Evolutionary conservation across 1,140 invertebrate genomes (phyloP), one percentile per base, ranked within the genome.

Genomic region (Micrasema longulum): DNA sequence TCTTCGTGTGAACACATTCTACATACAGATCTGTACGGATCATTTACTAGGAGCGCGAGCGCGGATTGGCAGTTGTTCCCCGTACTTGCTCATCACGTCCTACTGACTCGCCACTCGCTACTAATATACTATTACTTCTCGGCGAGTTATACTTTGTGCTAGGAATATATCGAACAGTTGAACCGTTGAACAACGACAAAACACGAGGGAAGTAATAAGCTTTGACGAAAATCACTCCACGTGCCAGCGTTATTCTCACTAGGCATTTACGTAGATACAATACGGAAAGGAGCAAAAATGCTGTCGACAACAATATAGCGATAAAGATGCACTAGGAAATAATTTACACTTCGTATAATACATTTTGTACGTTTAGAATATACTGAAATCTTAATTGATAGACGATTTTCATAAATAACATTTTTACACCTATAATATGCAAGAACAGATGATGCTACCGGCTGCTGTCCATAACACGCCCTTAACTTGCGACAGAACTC

Each of bases 291-390:
- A 62, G 38, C 38, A 22, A 20, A 43, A 43, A 48, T 23, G 26
- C 14, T 64, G 23, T 64, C 23, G n/a, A 31, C 52, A 55, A 14
- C 23, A 35, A 47, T 41, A 48, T 16, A 64, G 35, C 38, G n/a
- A 62, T 38, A 67, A 53, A 47, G 48, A 67, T 41, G 64, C 22
- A 16, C 23, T 18, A 53, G n/a, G 57, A 20, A 23, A 50, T 47
- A 60, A 45, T 69, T 47, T 69, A 69, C 60, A 70, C 35, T 26
- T 63, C 68, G 68, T 64, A 70, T 43, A 65, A 63, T 74, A 65
- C 63, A 60, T 26, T 75, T 72, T 75, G 74, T 75, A 75, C 74
- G 48, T 72, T 72, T 75, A 63, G 74, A 75, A 75, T 71, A 75
- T 72, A 75, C 74, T 75, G 74, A 41, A 71, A 68, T 72, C 67